Conservation (phyloP, 2,113 vertebrate genomes). For the Leiothrix lutea region DNA sequence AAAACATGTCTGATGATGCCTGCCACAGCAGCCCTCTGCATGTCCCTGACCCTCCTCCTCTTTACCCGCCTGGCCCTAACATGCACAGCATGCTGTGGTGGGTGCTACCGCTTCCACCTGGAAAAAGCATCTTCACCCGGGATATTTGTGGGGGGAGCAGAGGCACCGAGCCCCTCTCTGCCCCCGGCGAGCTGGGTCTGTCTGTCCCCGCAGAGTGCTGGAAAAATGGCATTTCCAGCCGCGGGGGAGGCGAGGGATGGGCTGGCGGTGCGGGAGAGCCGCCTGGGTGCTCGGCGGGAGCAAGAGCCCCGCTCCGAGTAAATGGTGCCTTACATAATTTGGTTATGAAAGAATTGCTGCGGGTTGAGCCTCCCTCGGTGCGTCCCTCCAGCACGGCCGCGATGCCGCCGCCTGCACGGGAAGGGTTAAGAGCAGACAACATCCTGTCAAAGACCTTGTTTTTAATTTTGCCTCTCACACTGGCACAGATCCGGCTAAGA, state of each 20-base stretch:
- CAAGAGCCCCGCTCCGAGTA: background rate
- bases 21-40: background rate
- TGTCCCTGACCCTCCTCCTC: background rate
- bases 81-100: rapidly evolving
- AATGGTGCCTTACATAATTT: constrained; percentile 51
- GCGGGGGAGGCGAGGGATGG: background rate
- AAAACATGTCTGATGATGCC: background rate
- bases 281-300: background rate
- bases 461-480: constrained; percentile 80
- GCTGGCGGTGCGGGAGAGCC: background rate
- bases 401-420: constrained; percentile 4
- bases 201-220: background rate
- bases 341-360: constrained; percentile 51
- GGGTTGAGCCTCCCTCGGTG: background rate
- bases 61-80: too few relatives aligned
- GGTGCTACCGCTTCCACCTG: rapidly evolving
- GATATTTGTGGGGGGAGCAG: rapidly evolving
- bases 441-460: constrained; percentile 90
- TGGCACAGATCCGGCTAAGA: constrained; percentile 90
- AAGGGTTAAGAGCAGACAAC: constrained; percentile 92
- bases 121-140: background rate
- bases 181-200: rapidly evolving
- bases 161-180: background rate
- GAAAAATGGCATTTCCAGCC: too few relatives aligned
- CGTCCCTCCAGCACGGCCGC: background rate